phyloP scores from a whole-genome alignment of 2,113 vertebrate genomes.

The Gadus macrocephalus region DNA sequence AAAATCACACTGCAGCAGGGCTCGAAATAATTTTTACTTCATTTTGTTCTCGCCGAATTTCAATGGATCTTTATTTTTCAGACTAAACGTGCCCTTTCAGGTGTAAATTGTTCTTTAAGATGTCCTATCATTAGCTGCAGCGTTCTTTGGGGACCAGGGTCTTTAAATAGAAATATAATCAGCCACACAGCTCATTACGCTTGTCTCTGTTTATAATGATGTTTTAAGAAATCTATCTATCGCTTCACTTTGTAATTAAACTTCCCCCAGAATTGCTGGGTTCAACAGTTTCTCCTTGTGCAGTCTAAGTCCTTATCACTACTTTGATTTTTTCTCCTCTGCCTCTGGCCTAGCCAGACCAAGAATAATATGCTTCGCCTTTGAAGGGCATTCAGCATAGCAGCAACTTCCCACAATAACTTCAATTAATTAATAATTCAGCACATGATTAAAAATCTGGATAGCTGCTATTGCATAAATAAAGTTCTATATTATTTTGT shows the following conservation, averaged over 20 bases:
- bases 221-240: conserved; percentile 51
- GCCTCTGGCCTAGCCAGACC: conserved; percentile 33
- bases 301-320: conserved; percentile 44
- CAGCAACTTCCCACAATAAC: conserved; percentile 17
- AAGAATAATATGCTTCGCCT: conserved; percentile 13
- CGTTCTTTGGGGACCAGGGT: conserved; percentile 33
- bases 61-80: conserved; percentile 41
- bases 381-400: conserved; percentile 18
- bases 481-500: conserved; percentile 29
- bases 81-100: conserved; percentile 52
- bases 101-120: conserved; percentile 41
- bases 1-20: conserved; percentile 44
- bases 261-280: conserved; percentile 38
- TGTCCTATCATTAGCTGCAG: conserved; percentile 44
- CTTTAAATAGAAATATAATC: conserved; percentile 53
- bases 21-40: conserved; percentile 42
- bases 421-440: conserved; percentile 22
- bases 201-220: conserved; percentile 53
- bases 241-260: conserved; percentile 51
- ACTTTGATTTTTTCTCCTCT: conserved; percentile 41
- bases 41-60: conserved; percentile 49
- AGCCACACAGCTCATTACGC: conserved; percentile 33
- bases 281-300: conserved; percentile 51
- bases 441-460: conserved; percentile 38
- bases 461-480: conserved; percentile 25